These are phyloP conservation scores for Periophthalmus magnuspinnatus DNA, from an alignment of 2,797 vertebrate genomes.

Conservation along the genomic window DNA sequence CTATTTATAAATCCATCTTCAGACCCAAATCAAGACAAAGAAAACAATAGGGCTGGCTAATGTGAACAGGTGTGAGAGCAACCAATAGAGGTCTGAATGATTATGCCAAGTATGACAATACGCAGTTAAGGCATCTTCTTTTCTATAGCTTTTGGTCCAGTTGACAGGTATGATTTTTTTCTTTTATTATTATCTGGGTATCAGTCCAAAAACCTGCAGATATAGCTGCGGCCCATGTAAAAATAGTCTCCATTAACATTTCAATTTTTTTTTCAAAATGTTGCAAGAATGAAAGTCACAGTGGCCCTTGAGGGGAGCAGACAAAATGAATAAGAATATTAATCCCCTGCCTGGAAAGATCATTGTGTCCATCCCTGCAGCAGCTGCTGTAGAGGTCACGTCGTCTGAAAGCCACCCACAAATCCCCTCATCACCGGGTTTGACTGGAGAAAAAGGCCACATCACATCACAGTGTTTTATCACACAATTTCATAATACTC, in stretches of 20 bases:
- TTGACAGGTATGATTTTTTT: too few relatives aligned
- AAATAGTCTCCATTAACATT: slow-evolving; percentile 75
- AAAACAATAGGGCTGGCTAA: too few relatives aligned
- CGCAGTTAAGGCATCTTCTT: too few relatives aligned
- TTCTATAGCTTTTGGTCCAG: too few relatives aligned
- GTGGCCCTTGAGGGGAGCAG: slow-evolving; percentile 51
- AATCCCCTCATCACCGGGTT: slow-evolving; percentile 58
- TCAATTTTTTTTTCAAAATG: slow-evolving; percentile 68
- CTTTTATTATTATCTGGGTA: too few relatives aligned
- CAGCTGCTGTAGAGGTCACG: slow-evolving; percentile 59
- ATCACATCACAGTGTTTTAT: slow-evolving; percentile 34
- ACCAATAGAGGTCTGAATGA: too few relatives aligned
- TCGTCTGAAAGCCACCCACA: slow-evolving; percentile 60
- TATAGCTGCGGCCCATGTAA: slow-evolving; percentile 59
- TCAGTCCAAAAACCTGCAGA: slow-evolving; percentile 19
- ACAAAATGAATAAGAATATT: slow-evolving; percentile 66
- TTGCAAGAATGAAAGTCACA: slow-evolving; percentile 62
- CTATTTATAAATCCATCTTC: too few relatives aligned
- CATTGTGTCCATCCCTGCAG: slow-evolving; percentile 43
- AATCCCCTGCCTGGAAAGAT: slow-evolving; percentile 65
- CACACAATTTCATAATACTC: slow-evolving; percentile 36
- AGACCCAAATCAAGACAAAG: too few relatives aligned
- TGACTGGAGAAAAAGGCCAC: slow-evolving; percentile 55
- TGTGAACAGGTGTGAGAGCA: too few relatives aligned
- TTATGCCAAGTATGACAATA: too few relatives aligned